Evolutionary conservation across 2,113 vertebrate species (phyloP), one percentile per base, ranked within the genome.

Genomic region (Paramormyrops kingsleyae): DNA sequence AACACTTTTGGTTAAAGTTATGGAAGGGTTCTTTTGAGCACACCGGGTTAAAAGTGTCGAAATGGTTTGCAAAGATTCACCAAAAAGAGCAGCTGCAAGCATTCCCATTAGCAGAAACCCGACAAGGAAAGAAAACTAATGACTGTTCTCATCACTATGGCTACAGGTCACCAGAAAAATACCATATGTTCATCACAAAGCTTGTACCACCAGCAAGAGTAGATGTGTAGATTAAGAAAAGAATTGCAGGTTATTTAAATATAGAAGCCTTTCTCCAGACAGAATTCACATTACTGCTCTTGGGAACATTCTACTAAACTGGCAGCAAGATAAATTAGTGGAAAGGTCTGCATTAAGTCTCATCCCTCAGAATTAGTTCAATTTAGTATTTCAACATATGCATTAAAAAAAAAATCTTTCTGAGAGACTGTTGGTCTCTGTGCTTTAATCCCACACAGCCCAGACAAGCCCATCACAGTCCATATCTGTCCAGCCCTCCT

Each of bases 191-290:
- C 53, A 42, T 49, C n/a, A 87, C 87, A 86, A 56, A 35, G 19
- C 42, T 74, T 47, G 9, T 52, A 89, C 47, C 83, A 46, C 27
- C 56, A 27, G 56, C 27, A 35, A 27, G 35, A 59, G 42, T n/a
- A n/a, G n/a, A n/a, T 53, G 21, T 62, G 35, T 19, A 80, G 46
- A 31, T 31, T 87, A 59, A 66, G 39, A 31, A 21, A 66, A 74
- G 89, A 87, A 87, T 39, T 89, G 88, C 87, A 87, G 15, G 62
- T 10, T 66, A 39, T 44, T 90, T 15, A 90, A 92, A 90, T 88
- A 84, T 89, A 89, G 88, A 88, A 85, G 88, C 88, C 87, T 8
- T 39, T 24, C 80, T 77, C 35, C 15, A 88, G n/a, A 42, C 21
- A 24, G 47, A 53, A 86, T 12, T n/a, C 5, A 44, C 42, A 66